Evolutionary conservation across 2,888 invertebrate species (phyloP), one percentile per base, ranked within the genome.

Genomic region (Cyaniris semiargus): DNA sequence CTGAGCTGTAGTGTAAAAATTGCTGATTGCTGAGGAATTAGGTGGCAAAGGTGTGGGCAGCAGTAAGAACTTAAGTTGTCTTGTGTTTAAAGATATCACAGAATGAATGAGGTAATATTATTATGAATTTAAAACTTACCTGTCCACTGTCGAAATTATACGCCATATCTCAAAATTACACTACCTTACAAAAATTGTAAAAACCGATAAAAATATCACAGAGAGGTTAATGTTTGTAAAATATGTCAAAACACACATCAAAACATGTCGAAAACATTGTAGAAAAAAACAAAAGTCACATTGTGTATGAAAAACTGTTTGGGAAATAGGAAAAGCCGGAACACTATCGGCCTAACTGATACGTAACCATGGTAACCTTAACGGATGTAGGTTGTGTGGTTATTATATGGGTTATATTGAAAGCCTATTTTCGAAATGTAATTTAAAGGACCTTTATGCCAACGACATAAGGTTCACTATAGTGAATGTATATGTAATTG

Each of bases 71-170:
- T 44, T 44, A 1, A 10, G 13, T 44, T 44, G 44, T 44, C n/a
- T 10, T 44, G 10, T 44, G 44, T 13, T 44, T 44, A 44, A 44
- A 44, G 44, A 44, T 10, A 13, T 44, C 44, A 44, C 10, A 3
- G 44, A 44, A 44, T 44, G 44, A 44, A 44, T 44, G 1, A 44
- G 10, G 1, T 44, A 44, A 44, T 44, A 44, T 1, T 8, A 44
- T 44, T n/a, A n/a, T n/a, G n/a, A n/a, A n/a, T n/a, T 44, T 44
- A 48, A 48, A 10, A 88, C 90, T 88, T 83, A 94, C 93, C 83
- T 94, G 93, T 58, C 90, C 93, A 79, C 93, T 93, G 79, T 93
- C 90, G 84, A 94, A 94, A 83, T 92, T 90, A 81, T 84, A 93
- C 76, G 93, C 86, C 93, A 94, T 94, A 78, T 79, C 78, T 70